Conservation (phyloP, 2,797 vertebrate species). For the Hybognathus amarus region DNA sequence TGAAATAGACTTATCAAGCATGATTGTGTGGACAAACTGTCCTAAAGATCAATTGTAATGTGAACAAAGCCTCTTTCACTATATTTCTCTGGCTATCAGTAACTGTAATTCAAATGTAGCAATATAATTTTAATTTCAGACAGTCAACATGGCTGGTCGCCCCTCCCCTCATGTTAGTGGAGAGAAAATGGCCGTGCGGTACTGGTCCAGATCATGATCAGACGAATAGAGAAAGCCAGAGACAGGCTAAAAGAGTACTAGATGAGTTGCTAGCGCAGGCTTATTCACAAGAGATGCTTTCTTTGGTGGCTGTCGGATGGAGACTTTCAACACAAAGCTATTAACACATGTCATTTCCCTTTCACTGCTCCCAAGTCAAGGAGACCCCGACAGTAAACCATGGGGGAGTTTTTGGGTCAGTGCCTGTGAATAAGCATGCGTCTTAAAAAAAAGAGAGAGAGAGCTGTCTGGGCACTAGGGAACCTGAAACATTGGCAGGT, state of each 20-base stretch:
- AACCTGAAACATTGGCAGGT: constrained; percentile 71
- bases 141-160: constrained; percentile 54
- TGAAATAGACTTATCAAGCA: background rate
- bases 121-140: constrained; percentile 49
- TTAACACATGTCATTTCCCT: constrained; percentile 7
- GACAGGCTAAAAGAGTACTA: constrained; percentile 12
- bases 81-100: background rate
- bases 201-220: constrained; percentile 47
- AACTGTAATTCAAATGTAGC: constrained; percentile 19
- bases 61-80: constrained; percentile 8
- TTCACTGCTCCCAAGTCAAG: constrained; percentile 23
- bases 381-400: constrained; percentile 8
- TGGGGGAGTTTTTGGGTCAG: constrained; percentile 36
- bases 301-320: constrained; percentile 5
- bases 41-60: background rate
- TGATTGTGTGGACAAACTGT: background rate
- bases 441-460: constrained; percentile 7
- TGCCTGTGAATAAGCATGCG: constrained; percentile 17
- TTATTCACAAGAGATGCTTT: constrained; percentile 18
- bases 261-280: background rate
- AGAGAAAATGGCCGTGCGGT: constrained; percentile 59
- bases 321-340: constrained; percentile 12
- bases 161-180: constrained; percentile 55
- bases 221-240: background rate
- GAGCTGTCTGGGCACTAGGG: constrained; percentile 34